Evolutionary conservation across 2,113 vertebrate species (phyloP), one percentile per base, ranked within the genome.

Genomic region (Spheniscus mendiculus): DNA sequence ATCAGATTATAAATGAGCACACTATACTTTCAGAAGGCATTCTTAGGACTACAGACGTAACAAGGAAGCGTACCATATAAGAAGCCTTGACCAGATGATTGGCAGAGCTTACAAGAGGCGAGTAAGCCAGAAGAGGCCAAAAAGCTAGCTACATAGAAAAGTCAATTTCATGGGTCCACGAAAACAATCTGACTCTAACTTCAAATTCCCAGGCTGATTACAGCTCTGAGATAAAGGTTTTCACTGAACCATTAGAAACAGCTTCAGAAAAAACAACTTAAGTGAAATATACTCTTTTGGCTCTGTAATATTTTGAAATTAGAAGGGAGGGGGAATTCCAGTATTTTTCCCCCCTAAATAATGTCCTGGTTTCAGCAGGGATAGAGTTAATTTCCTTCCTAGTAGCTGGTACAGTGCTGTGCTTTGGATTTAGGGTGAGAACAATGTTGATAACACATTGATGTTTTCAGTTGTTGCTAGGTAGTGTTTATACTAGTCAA

Each of bases 291-390:
- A 45, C 10, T 42, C 17, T 83, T 83, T 10, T 12, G 5, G 7
- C 22, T 90, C 36, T 76, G 66, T 12, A 3, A 4, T 45, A 45
- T 29, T 81, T 77, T 76, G 17, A 71, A 81, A 71, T 50, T 34
- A 4, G 5, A 6, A 3, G 15, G 0, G 50, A 2, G 25, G 3
- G 3, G 20, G 11, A 19, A 67, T 49, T 44, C 10, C 38, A 67
- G 27, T 22, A 55, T 78, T 83, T 83, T 36, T 10, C 15, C 5
- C 9, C 9, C 18, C 11, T 21, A 15, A 26, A 56, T 15, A 88
- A 56, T 11, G 8, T 18, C n/a, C n/a, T n/a, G n/a, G n/a, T n/a
- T n/a, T n/a, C n/a, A n/a, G n/a, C n/a, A n/a, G n/a, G n/a, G n/a
- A n/a, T n/a, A n/a, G n/a, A n/a, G n/a, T n/a, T n/a, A n/a, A n/a